These are phyloP conservation scores for Spodoptera exigua DNA, from an alignment of 2,888 invertebrate genomes.

Conservation along the genomic window DNA sequence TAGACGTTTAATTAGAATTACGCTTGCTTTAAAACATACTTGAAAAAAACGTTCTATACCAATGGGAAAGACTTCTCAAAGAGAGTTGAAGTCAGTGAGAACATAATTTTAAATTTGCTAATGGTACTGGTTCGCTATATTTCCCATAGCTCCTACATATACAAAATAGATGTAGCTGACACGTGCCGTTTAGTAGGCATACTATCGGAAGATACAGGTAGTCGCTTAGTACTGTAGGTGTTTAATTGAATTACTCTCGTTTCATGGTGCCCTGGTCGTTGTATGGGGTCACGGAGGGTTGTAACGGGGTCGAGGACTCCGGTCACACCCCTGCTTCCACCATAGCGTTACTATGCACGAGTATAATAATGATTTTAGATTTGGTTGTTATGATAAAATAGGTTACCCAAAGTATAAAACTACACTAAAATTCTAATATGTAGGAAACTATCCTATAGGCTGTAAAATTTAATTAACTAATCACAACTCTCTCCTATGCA, in stretches of 20 bases:
- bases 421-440: neutral
- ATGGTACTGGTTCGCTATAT: too few species aligned
- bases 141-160: neutral
- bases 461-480: too few species aligned
- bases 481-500: too few species aligned
- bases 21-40: too few species aligned
- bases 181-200: neutral
- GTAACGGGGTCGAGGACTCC: slow-evolving; percentile 80
- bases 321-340: slow-evolving; percentile 60
- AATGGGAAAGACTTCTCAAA: too few species aligned
- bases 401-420: slow-evolving; percentile 18
- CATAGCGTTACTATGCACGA: slow-evolving; percentile 46
- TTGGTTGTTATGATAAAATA: slow-evolving; percentile 28
- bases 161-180: neutral
- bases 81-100: too few species aligned
- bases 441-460: too few species aligned
- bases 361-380: slow-evolving; percentile 51
- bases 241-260: slow-evolving; percentile 83
- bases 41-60: too few species aligned
- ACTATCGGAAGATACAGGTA: slow-evolving; percentile 34
- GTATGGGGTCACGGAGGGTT: slow-evolving; percentile 69
- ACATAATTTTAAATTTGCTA: too few species aligned
- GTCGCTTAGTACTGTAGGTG: slow-evolving; percentile 56
- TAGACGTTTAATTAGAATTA: too few species aligned
- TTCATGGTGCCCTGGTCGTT: slow-evolving; percentile 76